A percentile compares a stretch with the other conserved stretches of the same genome.
Conservation (phyloP, 1,140 invertebrate genomes). For the Notospermus geniculatus region DNA sequence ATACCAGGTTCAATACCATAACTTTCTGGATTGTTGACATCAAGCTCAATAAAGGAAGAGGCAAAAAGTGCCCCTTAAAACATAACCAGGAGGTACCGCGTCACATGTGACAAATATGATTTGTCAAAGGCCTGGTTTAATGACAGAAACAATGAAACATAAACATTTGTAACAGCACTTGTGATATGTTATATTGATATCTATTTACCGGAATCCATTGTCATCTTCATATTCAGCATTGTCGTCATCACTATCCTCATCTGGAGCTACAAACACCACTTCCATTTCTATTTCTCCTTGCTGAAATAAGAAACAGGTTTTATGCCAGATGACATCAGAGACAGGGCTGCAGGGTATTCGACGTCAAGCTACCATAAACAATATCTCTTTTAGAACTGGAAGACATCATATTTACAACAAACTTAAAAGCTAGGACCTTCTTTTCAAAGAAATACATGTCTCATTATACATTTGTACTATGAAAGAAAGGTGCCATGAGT, state of each 20-base stretch:
- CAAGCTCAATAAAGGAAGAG: no score
- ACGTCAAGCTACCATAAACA: no score
- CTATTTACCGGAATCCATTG: constrained; percentile 48
- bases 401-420: no score
- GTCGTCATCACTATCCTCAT: constrained; percentile 65
- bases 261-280: constrained; percentile 70
- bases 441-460: no score
- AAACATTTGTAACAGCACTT: neutral
- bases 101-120: neutral
- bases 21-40: no score
- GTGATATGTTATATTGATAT: neutral
- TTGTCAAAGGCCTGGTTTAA: neutral
- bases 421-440: no score
- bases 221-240: constrained; percentile 53
- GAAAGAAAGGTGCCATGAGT: no score
- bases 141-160: constrained; percentile 5
- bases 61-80: no score
- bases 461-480: no score
- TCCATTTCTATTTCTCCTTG: constrained; percentile 69
- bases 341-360: no score
- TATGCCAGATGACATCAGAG: neutral
- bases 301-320: constrained; percentile 52
- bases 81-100: neutral
- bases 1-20: no score
- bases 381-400: no score